Evolutionary conservation across 2,113 vertebrate genomes (phyloP).

Genomic region (Merops nubicus): DNA sequence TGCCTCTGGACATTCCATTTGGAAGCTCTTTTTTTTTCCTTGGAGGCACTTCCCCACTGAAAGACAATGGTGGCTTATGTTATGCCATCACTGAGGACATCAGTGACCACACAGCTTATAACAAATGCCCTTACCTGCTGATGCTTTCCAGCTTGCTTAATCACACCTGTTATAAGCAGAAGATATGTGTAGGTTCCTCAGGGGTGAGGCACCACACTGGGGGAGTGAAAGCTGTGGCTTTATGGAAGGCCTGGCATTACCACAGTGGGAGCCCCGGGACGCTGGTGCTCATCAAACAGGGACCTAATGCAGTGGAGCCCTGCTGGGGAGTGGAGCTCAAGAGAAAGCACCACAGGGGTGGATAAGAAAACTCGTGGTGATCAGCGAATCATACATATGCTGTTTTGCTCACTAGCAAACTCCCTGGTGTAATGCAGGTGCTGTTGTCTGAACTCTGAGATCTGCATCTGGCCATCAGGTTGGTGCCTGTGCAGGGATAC

Average conservation of each 20-base stretch:
- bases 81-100: not conserved
- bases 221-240: not conserved
- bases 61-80: not conserved
- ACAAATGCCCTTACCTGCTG: not conserved
- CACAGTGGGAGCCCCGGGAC: fast-evolving
- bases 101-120: not conserved
- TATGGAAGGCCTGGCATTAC: not conserved
- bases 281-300: fast-evolving
- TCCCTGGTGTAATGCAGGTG: not conserved
- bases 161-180: not conserved
- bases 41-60: not conserved
- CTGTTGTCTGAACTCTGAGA: not conserved
- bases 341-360: fast-evolving
- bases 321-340: not conserved
- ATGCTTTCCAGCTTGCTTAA: not conserved
- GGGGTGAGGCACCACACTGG: not conserved
- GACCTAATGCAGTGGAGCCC: fast-evolving
- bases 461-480: not conserved
- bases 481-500: not conserved
- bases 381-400: fast-evolving
- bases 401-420: not conserved
- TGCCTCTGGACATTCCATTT: not conserved
- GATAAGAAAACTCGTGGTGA: fast-evolving
- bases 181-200: not conserved
- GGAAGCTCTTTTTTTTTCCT: not conserved